Evolutionary conservation across 2,888 invertebrate species (phyloP), one percentile per base, ranked within the genome.

Genomic region (Tuberolachnus salignus): DNA sequence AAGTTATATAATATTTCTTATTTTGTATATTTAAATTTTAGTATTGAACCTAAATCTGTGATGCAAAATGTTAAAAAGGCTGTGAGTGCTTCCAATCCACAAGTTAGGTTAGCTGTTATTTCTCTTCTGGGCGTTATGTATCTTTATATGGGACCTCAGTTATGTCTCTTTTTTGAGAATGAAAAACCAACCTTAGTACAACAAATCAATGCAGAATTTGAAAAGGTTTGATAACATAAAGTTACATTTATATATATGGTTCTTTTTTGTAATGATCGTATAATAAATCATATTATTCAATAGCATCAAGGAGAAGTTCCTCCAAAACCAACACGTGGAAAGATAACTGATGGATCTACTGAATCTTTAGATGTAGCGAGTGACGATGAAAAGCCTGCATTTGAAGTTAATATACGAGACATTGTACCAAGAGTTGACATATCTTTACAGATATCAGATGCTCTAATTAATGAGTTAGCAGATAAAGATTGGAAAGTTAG

Each of bases 401-500:
- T 80, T 23, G 80, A 82, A 44, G 72, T 82, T 2, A 89, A 89
- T 82, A 86, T 89, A 8, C 90, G 91, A 42, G 95, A 96, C 86
- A 87, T 90, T 21, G 85, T 94, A 11, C 91, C 95, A 0, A 88
- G 93, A 61, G 89, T 91, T 1, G 95, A 96, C 84, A 92, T 97
- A 82, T 91, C 93, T 80, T 88, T 90, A 4, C 92, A 92, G 83
- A 92, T 97, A 81, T 95, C 94, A 0, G 93, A 94, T 82, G 86
- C 90, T 0, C 86, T 97, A 0, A 86, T 97, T 3, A 90, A 89
- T 10, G 94, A 97, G 86, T 88, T 96, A 83, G 88, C 90, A 26
- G 95, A 96, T 85, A 95, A 94, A 86, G 94, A 94, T 86, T 98
- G 97, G 97, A 97, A 97, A 88, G 92, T 91, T 82, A 81, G 81